Conservation (phyloP, 2,113 vertebrate species). For the Condylura cristata region DNA sequence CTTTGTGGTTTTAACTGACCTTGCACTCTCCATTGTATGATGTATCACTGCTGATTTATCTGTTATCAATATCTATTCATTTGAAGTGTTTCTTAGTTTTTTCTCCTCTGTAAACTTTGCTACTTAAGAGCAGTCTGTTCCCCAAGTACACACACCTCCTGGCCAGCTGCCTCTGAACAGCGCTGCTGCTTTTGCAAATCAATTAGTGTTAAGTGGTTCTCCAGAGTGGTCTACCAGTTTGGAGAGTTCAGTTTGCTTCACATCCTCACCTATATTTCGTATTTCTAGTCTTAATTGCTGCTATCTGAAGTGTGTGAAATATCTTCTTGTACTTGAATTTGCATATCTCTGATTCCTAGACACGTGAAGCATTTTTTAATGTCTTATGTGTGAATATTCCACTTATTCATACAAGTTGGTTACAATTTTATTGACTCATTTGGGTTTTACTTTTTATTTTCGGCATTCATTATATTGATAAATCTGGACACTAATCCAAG, state of each 20-base stretch:
- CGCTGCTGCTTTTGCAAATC: background rate
- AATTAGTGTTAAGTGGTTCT: background rate
- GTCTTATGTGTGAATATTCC: background rate
- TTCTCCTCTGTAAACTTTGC: background rate
- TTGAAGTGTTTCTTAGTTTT: background rate
- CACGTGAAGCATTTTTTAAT: background rate
- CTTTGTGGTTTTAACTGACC: background rate
- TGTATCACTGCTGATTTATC: background rate
- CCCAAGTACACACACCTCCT: background rate
- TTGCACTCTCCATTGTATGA: background rate
- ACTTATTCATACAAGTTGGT: background rate
- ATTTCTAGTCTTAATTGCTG: conserved; percentile 6
- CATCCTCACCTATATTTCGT: background rate
- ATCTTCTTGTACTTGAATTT: background rate
- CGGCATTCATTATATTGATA: background rate
- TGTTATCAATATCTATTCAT: background rate
- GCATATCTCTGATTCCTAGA: background rate
- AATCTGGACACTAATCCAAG: background rate
- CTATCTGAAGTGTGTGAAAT: conserved; percentile 15
- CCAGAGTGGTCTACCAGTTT: background rate
- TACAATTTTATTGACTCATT: background rate
- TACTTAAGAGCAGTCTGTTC: background rate
- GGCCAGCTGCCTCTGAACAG: background rate
- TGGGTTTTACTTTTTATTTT: background rate
- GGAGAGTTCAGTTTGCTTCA: background rate